Percentiles rank a stretch among this genome's conserved stretches.
Conservation (phyloP, 2,797 vertebrate species). For the Falco peregrinus region DNA sequence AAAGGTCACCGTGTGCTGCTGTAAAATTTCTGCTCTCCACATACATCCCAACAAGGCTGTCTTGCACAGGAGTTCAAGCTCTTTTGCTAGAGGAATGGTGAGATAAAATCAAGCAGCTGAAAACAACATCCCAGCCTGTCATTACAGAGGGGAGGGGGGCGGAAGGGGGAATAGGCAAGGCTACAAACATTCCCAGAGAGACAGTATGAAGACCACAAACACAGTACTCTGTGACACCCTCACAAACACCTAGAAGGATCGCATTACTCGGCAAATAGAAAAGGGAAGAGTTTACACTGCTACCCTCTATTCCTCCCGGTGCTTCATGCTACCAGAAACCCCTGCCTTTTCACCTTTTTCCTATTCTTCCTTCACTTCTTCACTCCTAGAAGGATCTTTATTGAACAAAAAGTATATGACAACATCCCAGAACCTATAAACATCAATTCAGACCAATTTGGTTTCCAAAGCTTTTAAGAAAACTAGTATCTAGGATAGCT, state of each 20-base stretch:
- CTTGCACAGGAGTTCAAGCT: not conserved
- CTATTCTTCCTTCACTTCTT: not conserved
- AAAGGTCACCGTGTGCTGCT: not conserved
- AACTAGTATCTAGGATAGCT: not conserved
- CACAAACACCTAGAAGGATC: not conserved
- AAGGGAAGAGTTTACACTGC: not conserved
- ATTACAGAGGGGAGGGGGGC: rapidly evolving
- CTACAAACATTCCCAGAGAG: not conserved
- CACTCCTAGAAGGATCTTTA: not conserved
- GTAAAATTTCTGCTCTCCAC: not conserved
- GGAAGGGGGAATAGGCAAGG: not conserved
- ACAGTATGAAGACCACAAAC: not conserved
- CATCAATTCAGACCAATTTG: no score
- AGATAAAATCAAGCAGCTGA: not conserved
- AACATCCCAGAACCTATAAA: not conserved
- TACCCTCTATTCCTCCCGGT: not conserved
- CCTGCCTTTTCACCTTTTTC: not conserved
- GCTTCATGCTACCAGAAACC: not conserved
- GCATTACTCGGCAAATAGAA: not conserved
- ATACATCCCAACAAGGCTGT: not conserved
- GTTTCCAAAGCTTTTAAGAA: not conserved
- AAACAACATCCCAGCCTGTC: rapidly evolving
- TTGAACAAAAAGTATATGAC: not conserved
- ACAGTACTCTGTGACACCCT: not conserved
- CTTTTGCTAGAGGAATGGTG: not conserved